phyloP scores from a whole-genome alignment of 2,797 vertebrate species.

The Rhinoraja longicauda region DNA sequence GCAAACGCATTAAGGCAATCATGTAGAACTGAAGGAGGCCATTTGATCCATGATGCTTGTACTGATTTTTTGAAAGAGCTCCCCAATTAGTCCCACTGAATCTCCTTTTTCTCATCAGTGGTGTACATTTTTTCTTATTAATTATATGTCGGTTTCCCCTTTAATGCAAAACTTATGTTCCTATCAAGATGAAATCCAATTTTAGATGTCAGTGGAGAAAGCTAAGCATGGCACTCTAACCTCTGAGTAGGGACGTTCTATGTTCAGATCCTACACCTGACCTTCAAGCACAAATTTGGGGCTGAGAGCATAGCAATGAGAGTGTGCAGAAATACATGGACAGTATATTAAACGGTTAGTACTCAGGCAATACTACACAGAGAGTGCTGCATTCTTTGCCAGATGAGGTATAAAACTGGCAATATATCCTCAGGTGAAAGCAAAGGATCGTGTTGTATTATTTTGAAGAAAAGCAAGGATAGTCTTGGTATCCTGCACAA shows the following conservation, averaged over 20 bases:
- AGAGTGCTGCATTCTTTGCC: background rate
- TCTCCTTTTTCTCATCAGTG: background rate
- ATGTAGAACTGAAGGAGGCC: background rate
- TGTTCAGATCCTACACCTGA: background rate
- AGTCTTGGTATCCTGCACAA: too few species aligned
- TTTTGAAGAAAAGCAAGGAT: too few species aligned
- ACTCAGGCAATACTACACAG: background rate
- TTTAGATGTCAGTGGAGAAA: background rate
- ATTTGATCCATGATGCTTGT: background rate
- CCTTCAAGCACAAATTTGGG: background rate
- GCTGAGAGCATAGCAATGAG: background rate
- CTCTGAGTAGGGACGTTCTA: background rate
- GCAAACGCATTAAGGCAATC: background rate
- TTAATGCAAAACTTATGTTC: background rate
- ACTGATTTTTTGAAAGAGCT: background rate
- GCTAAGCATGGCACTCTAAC: background rate
- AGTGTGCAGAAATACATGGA: too few species aligned
- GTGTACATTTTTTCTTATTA: background rate
- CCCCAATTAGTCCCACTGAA: background rate
- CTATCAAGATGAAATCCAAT: background rate
- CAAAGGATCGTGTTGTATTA: too few species aligned
- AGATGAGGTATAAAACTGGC: too few species aligned
- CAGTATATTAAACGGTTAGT: too few species aligned
- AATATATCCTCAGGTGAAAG: too few species aligned
- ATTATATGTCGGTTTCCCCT: background rate